phyloP scores from a whole-genome alignment of 2,888 invertebrate species.

The Lasioglossum oenotherae region DNA sequence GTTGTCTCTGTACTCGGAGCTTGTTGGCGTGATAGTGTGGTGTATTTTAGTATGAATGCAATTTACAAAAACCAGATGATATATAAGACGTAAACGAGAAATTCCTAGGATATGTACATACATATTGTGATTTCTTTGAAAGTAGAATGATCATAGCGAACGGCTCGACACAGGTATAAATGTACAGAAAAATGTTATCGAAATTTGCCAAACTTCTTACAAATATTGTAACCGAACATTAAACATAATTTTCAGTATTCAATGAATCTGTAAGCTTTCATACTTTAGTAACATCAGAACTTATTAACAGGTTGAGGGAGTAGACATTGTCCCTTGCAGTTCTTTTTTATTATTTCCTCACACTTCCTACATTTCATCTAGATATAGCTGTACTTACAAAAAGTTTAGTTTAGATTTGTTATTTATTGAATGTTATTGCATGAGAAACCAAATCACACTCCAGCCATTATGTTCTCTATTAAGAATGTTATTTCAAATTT shows the following conservation, averaged over 20 bases:
- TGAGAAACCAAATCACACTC: conserved; percentile 55
- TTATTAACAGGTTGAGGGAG: conserved; percentile 36
- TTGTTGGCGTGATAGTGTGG: conserved; percentile 34
- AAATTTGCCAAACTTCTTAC: conserved; percentile 35
- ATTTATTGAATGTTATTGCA: conserved; percentile 68
- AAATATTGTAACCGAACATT: conserved; percentile 62
- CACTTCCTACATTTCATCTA: conserved; percentile 18
- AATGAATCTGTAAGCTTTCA: conserved; percentile 33
- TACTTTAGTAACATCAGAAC: conserved; percentile 33
- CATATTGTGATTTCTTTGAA: conserved; percentile 55
- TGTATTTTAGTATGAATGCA: conserved; percentile 41
- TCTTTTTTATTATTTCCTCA: conserved; percentile 30
- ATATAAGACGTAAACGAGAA: conserved; percentile 37
- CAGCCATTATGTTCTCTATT: conserved; percentile 33
- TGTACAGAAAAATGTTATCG: conserved; percentile 13
- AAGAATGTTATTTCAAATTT: conserved; percentile 45
- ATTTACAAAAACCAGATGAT: conserved; percentile 36
- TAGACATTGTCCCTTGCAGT: conserved; percentile 48
- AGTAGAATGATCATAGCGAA: conserved; percentile 44
- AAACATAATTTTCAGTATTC: conserved; percentile 72
- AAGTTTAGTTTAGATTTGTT: conserved; percentile 35
- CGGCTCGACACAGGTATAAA: conserved; percentile 12
- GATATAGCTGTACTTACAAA: conserved; percentile 38
- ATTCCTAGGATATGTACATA: conserved; percentile 45
- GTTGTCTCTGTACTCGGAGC: conserved; percentile 11